Evolutionary conservation across 2,113 vertebrate species (phyloP), one percentile per base, ranked within the genome.

Genomic region (Casuarius casuarius): DNA sequence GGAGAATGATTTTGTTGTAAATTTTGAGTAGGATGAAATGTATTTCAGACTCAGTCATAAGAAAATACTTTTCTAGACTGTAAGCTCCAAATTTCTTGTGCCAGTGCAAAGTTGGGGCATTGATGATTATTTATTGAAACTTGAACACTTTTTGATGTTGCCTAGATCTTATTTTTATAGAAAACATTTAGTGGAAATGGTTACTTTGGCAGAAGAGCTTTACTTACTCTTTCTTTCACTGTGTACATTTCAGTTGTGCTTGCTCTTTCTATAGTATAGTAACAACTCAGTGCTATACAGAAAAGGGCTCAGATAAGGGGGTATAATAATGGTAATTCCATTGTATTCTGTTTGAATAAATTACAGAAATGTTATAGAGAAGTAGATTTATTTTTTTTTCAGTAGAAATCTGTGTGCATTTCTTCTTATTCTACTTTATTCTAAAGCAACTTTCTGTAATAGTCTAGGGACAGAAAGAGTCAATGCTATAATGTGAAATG

Each of bases 141-240:
- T 96, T 97, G 95, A 96, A 97, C 74, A 97, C 82, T 97, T 96
- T 96, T 90, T 90, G 79, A 95, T 2, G 54, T 97, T 92, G 92
- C 76, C 88, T 95, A 95, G 96, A 96, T 84, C 93, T 95, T 98
- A 98, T 97, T 98, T 98, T 98, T 97, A 91, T 97, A 98, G 94
- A 79, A 94, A 94, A 97, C 67, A 75, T 0, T 14, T 89, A 84
- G 83, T 87, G 81, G 77, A 89, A 89, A 85, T 7, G 25, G 87
- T 95, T 91, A 68, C 51, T 95, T 94, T 94, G 91, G 80, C 84
- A 94, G 88, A 93, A 94, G 29, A 96, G 94, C 59, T 89, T 95
- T 94, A 91, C 72, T 83, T 88, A 63, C 77, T 71, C 44, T 82
- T 88, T 80, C 74, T 74, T 96, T 97, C 96, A 97, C 96, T 93